Conservation (phyloP, 2,113 vertebrate genomes). For the Hemicordylus capensis region DNA sequence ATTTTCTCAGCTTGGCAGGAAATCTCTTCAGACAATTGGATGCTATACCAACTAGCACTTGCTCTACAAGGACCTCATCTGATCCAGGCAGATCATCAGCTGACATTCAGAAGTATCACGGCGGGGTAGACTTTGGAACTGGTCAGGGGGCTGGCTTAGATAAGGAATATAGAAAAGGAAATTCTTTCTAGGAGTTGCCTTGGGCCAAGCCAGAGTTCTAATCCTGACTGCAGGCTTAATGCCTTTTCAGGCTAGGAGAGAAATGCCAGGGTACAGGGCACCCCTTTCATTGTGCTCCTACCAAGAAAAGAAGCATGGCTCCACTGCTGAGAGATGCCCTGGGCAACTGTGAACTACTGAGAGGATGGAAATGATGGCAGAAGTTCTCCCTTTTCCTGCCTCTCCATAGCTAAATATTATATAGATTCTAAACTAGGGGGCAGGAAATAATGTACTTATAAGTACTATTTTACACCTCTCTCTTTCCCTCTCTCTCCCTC, state of each 20-base stretch:
- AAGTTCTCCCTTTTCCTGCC: background rate
- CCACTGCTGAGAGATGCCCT: background rate
- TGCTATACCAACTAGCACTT: background rate
- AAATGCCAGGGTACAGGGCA: background rate
- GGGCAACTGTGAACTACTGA: background rate
- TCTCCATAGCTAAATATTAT: background rate
- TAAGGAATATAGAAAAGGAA: background rate
- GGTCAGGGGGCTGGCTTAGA: background rate
- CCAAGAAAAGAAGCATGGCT: background rate
- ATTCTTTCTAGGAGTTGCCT: background rate
- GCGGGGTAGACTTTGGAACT: background rate
- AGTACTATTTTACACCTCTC: too few relatives aligned
- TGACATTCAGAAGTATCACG: background rate
- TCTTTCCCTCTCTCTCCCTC: background rate
- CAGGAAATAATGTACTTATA: too few relatives aligned
- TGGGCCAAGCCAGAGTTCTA: background rate
- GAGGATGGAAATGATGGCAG: background rate
- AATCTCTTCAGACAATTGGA: too few relatives aligned
- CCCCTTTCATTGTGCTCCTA: background rate
- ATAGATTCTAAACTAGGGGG: too few relatives aligned
- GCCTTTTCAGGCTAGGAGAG: background rate
- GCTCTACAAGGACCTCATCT: background rate
- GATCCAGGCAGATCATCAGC: background rate
- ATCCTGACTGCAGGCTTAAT: background rate
- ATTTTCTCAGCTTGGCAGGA: too few relatives aligned